phyloP scores from a whole-genome alignment of 2,113 vertebrate genomes.

The Zosterops borbonicus region DNA sequence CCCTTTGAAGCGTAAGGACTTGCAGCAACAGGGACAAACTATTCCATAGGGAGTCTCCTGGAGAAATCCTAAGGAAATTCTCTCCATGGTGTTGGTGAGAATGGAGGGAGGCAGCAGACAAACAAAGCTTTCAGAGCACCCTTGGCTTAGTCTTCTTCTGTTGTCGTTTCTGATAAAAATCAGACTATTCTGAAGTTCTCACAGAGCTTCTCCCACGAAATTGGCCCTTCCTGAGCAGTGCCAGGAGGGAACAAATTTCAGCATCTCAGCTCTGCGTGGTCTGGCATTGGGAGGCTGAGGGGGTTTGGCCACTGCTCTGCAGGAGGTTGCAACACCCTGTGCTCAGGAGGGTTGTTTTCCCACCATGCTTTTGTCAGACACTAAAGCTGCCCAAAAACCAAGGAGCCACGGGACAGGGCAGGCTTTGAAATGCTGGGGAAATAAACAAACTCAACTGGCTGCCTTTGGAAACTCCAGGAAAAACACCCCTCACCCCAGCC shows the following conservation, averaged over 20 bases:
- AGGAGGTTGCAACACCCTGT: background rate
- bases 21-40: background rate
- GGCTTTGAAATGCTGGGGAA: background rate
- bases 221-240: background rate
- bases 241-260: slow-evolving; percentile 22
- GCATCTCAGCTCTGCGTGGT: background rate
- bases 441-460: background rate
- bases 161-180: slow-evolving; percentile 48
- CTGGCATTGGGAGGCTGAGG: background rate
- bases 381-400: background rate
- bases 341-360: slow-evolving; percentile 17
- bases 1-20: background rate
- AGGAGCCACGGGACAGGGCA: background rate
- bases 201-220: slow-evolving; percentile 1
- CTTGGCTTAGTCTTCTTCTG: background rate
- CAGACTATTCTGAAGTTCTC: slow-evolving; percentile 4
- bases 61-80: background rate
- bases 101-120: background rate
- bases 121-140: background rate
- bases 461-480: background rate
- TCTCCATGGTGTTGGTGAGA: background rate
- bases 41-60: background rate
- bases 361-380: background rate
- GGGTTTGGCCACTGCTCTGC: background rate
- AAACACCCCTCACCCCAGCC: background rate